phyloP scores from a whole-genome alignment of 2,888 invertebrate species.

The Brassicogethes aeneus region DNA sequence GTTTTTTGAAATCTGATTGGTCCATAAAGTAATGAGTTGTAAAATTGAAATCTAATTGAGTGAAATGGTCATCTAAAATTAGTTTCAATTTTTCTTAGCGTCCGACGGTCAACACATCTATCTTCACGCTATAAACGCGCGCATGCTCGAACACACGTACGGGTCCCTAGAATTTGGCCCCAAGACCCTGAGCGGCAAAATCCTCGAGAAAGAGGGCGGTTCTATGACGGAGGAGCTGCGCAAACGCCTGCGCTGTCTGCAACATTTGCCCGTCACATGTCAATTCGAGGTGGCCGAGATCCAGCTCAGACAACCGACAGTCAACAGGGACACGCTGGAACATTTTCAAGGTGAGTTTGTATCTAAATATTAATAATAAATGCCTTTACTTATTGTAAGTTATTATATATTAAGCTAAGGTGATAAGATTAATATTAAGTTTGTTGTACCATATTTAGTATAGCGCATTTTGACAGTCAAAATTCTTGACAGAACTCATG shows the following conservation, averaged over 20 bases:
- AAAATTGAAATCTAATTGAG: too few species aligned
- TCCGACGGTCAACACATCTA: conserved; percentile 89
- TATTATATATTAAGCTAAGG: too few species aligned
- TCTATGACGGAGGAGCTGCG: conserved; percentile 79
- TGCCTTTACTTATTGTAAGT: too few species aligned
- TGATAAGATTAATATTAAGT: too few species aligned
- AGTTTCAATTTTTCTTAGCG: conserved; percentile 44
- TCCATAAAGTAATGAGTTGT: too few species aligned
- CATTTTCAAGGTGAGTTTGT: conserved; percentile 55
- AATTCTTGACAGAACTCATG: too few species aligned
- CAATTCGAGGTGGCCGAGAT: conserved; percentile 88
- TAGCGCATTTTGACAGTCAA: too few species aligned
- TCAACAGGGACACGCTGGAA: conserved; percentile 58
- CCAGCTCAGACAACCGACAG: conserved; percentile 61
- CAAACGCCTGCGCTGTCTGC: conserved; percentile 62
- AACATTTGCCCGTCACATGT: conserved; percentile 85
- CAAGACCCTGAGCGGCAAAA: conserved; percentile 58
- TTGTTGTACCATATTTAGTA: too few species aligned
- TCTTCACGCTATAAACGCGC: conserved; percentile 81
- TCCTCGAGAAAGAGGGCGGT: conserved; percentile 80
- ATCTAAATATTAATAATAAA: background rate
- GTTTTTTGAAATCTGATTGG: too few species aligned
- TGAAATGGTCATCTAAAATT: background rate
- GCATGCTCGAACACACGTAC: conserved; percentile 80
- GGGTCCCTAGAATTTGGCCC: conserved; percentile 76